phyloP scores from a whole-genome alignment of 2,888 invertebrate genomes.

The Psylliodes chrysocephalus region DNA sequence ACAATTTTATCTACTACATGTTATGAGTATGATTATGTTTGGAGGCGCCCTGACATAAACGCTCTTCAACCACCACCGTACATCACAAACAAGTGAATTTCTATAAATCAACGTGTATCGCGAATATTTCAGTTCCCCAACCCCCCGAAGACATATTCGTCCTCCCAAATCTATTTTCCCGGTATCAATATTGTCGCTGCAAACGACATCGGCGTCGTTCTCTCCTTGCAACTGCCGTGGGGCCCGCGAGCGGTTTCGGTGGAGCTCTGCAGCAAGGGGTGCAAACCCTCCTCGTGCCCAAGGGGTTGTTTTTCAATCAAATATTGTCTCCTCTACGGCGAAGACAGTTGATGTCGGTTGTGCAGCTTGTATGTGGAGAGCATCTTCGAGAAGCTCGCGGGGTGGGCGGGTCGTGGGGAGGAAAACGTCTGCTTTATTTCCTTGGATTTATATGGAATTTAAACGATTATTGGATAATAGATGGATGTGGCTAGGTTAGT shows the following conservation, averaged over 20 bases:
- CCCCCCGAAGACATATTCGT: slow-evolving; percentile 32
- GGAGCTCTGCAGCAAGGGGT: slow-evolving; percentile 31
- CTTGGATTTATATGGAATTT: slow-evolving; percentile 8
- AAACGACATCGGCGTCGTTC: slow-evolving; percentile 38
- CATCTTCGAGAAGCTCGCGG: slow-evolving; percentile 7
- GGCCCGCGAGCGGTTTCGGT: slow-evolving; percentile 33
- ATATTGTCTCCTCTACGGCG: slow-evolving; percentile 41
- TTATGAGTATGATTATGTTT: too few species aligned
- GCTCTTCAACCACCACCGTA: neutral
- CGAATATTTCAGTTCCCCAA: slow-evolving; percentile 9
- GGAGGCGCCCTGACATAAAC: too few species aligned
- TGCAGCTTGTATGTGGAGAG: neutral
- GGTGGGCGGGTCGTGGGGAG: neutral
- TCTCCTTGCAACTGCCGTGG: slow-evolving; percentile 16
- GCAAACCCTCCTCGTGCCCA: slow-evolving; percentile 34
- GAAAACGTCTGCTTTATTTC: slow-evolving; percentile 4
- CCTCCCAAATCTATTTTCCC: slow-evolving; percentile 41
- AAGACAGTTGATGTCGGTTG: slow-evolving; percentile 41
- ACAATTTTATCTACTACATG: too few species aligned
- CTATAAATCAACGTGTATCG: slow-evolving; percentile 17
- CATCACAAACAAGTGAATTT: neutral
- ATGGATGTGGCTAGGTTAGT: neutral
- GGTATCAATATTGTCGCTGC: slow-evolving; percentile 41
- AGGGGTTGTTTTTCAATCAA: slow-evolving; percentile 44
- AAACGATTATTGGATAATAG: neutral